Conservation (phyloP, 2,797 vertebrate species). For the Periophthalmus magnuspinnatus region DNA sequence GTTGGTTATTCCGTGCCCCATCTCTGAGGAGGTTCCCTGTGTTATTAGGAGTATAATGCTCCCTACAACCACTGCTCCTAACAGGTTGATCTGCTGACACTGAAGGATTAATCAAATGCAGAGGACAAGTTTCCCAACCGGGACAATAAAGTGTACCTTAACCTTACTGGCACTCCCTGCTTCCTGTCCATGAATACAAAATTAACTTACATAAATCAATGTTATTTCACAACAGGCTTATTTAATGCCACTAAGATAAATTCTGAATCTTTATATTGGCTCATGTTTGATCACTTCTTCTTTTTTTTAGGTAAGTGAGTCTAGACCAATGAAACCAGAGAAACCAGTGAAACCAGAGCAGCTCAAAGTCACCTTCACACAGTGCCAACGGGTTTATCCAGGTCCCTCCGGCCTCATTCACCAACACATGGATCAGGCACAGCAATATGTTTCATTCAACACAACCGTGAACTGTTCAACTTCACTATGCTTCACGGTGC, state of each 20-base stretch:
- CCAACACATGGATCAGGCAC: not conserved
- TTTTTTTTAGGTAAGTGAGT: too few relatives aligned
- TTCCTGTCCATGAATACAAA: not conserved
- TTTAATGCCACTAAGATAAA: not conserved
- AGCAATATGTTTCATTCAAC: slow-evolving; percentile 1
- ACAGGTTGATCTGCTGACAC: too few relatives aligned
- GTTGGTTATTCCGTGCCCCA: too few relatives aligned
- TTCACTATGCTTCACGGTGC: not conserved
- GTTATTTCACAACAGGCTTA: not conserved
- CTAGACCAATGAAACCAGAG: not conserved
- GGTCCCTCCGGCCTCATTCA: slow-evolving; percentile 7
- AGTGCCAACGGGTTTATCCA: slow-evolving; percentile 1
- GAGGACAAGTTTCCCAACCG: too few relatives aligned
- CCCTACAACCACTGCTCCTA: too few relatives aligned
- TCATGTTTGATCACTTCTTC: not conserved
- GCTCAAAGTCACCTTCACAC: slow-evolving; percentile 11
- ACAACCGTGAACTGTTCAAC: not conserved
- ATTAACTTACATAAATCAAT: not conserved
- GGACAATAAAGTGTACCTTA: too few relatives aligned
- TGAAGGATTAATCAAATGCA: too few relatives aligned
- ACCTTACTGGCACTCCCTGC: too few relatives aligned
- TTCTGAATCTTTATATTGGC: not conserved
- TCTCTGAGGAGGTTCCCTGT: too few relatives aligned
- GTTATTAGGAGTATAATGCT: too few relatives aligned
- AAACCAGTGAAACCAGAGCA: slow-evolving; percentile 9